Evolutionary conservation across 1,140 invertebrate genomes (phyloP).

Genomic region (Nephotettix cincticeps): DNA sequence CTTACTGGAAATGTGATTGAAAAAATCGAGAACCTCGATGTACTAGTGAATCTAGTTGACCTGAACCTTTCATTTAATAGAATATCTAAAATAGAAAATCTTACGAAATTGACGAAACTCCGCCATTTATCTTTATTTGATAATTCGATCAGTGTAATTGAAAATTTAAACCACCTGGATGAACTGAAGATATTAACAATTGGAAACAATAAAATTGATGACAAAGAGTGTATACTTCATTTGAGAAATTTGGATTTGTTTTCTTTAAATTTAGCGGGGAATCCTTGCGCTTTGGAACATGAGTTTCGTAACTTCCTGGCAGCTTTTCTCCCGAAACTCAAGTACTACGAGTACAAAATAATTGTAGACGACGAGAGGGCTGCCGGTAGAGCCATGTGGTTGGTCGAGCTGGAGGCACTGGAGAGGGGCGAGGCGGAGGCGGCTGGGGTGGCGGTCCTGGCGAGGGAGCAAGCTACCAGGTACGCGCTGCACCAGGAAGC

Average conservation of each 20-base stretch:
- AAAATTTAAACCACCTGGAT: conserved; percentile 68
- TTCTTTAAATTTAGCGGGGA: conserved; percentile 76
- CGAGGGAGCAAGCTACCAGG: conserved; percentile 49
- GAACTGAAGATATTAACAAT: conserved; percentile 80
- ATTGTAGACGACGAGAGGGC: conserved; percentile 60
- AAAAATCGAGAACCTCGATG: conserved; percentile 85
- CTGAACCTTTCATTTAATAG: conserved; percentile 85
- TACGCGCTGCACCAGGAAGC: conserved; percentile 52
- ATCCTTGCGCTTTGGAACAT: conserved; percentile 64
- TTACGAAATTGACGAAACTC: not conserved
- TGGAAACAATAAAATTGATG: conserved; percentile 74
- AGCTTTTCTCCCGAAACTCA: conserved; percentile 70
- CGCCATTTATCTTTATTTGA: conserved; percentile 59
- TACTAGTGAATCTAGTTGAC: conserved; percentile 72
- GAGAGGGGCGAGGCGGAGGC: conserved; percentile 54
- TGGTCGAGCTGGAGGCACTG: conserved; percentile 48
- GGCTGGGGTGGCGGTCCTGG: conserved; percentile 46
- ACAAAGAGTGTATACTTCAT: conserved; percentile 60
- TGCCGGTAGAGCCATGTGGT: conserved; percentile 9
- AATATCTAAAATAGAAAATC: conserved; percentile 80
- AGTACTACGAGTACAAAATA: conserved; percentile 77
- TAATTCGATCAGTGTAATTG: conserved; percentile 76
- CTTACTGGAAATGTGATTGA: conserved; percentile 81
- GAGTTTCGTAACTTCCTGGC: conserved; percentile 62
- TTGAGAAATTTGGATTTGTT: conserved; percentile 71